These are phyloP conservation scores for Aphidius gifuensis DNA, from an alignment of 1,140 invertebrate species.

Conservation along the genomic window DNA sequence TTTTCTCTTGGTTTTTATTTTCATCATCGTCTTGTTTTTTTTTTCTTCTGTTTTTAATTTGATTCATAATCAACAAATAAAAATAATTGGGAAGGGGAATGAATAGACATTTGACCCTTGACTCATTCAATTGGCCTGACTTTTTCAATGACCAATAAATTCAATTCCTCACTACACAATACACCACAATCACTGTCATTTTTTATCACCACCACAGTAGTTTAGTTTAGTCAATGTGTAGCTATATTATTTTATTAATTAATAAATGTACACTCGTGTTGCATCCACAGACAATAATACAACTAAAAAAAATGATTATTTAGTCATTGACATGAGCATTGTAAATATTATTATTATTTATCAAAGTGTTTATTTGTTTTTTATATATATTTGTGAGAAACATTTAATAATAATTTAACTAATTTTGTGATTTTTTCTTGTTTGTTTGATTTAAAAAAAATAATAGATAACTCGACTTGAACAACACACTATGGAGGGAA, in stretches of 20 bases:
- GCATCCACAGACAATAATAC: too few relatives aligned
- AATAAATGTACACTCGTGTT: constrained; percentile 9
- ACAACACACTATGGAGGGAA: constrained; percentile 40
- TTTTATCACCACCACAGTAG: background rate
- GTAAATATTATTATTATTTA: background rate
- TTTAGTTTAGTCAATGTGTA: too few relatives aligned
- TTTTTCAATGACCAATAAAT: constrained; percentile 20
- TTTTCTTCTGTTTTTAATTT: constrained; percentile 2
- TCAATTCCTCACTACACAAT: constrained; percentile 16
- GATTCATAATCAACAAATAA: constrained; percentile 6
- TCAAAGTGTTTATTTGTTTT: background rate
- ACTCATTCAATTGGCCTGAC: background rate
- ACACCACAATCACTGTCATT: background rate
- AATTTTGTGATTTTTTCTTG: constrained; percentile 1
- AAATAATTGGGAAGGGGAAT: constrained; percentile 24
- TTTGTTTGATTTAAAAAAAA: constrained; percentile 17
- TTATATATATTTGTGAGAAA: too few relatives aligned
- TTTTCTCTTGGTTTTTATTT: constrained; percentile 1
- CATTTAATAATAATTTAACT: background rate
- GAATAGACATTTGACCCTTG: constrained; percentile 21
- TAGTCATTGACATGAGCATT: constrained; percentile 13
- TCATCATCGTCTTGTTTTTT: constrained; percentile 14
- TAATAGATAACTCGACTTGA: constrained; percentile 43
- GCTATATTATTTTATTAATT: background rate
- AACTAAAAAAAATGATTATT: background rate